These are phyloP conservation scores for Chymomyza fuscimana DNA, from an alignment of 2,888 invertebrate species.

Conservation along the genomic window DNA sequence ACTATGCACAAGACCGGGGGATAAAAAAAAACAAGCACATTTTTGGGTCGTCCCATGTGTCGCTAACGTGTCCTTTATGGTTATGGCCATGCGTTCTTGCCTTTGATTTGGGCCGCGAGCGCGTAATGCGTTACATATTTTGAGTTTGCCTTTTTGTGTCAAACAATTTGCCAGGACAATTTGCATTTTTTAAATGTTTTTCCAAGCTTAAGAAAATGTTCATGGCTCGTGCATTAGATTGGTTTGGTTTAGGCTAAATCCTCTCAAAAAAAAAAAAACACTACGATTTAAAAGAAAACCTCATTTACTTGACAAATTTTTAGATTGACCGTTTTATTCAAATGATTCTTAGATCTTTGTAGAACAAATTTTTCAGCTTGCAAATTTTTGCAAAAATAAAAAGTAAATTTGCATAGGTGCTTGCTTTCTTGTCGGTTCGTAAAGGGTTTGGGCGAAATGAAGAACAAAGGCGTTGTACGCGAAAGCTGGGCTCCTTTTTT, in stretches of 20 bases:
- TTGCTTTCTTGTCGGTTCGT: too few species aligned
- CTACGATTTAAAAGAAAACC: background rate
- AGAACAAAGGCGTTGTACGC: too few species aligned
- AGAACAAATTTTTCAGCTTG: too few species aligned
- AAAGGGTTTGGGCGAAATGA: too few species aligned
- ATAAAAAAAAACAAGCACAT: constrained; percentile 21
- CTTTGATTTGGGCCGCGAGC: constrained; percentile 52
- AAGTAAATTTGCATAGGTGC: too few species aligned
- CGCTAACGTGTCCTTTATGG: constrained; percentile 70
- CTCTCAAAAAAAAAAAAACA: background rate
- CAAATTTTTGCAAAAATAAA: too few species aligned
- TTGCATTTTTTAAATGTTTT: constrained; percentile 45
- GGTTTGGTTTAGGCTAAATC: background rate
- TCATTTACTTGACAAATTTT: background rate
- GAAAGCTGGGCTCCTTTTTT: too few species aligned
- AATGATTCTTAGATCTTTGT: too few species aligned
- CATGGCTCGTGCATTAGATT: background rate
- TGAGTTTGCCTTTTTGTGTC: constrained; percentile 48
- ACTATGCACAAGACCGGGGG: constrained; percentile 18
- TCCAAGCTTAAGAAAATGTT: background rate
- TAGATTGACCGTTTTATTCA: too few species aligned
- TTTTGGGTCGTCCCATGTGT: constrained; percentile 64
- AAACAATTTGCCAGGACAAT: constrained; percentile 51
- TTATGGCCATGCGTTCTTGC: constrained; percentile 59
- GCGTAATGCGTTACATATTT: constrained; percentile 42